Conservation (phyloP, 2,888 invertebrate genomes). For the Corythucha ciliata region DNA sequence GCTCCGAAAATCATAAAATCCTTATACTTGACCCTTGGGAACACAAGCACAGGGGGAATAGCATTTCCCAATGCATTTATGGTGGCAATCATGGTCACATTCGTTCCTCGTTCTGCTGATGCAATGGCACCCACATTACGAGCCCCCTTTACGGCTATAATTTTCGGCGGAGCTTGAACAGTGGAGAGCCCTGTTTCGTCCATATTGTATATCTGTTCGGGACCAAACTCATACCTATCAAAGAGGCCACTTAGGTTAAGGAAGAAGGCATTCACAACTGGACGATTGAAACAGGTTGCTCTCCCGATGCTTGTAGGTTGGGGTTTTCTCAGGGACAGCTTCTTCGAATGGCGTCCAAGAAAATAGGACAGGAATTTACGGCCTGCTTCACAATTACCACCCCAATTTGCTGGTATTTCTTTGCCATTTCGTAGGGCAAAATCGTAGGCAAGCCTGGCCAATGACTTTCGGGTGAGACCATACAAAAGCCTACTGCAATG, state of each 20-base stretch:
- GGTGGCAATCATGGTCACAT: background rate
- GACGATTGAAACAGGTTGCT: conserved; percentile 13
- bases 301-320: conserved; percentile 7
- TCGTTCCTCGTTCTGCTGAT: background rate
- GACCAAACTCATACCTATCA: conserved; percentile 12
- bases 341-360: conserved; percentile 9
- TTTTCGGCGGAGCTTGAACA: background rate
- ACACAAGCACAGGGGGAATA: conserved; percentile 36
- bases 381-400: conserved; percentile 1
- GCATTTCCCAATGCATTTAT: no score
- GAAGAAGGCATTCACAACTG: conserved; percentile 13
- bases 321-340: conserved; percentile 4
- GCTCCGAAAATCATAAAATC: conserved; percentile 36
- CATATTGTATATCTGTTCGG: no score
- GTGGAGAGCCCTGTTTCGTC: background rate
- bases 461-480: conserved; percentile 9
- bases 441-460: conserved; percentile 5
- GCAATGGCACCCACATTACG: conserved; percentile 1
- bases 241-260: conserved; percentile 12
- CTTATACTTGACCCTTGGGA: conserved; percentile 33
- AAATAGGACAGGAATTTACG: conserved; percentile 6
- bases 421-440: conserved; percentile 11
- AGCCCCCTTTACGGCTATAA: no score
- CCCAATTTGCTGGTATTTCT: conserved; percentile 1
- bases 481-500: conserved; percentile 11